Conservation (phyloP, 2,888 invertebrate species). For the Petrophora chlorosata region DNA sequence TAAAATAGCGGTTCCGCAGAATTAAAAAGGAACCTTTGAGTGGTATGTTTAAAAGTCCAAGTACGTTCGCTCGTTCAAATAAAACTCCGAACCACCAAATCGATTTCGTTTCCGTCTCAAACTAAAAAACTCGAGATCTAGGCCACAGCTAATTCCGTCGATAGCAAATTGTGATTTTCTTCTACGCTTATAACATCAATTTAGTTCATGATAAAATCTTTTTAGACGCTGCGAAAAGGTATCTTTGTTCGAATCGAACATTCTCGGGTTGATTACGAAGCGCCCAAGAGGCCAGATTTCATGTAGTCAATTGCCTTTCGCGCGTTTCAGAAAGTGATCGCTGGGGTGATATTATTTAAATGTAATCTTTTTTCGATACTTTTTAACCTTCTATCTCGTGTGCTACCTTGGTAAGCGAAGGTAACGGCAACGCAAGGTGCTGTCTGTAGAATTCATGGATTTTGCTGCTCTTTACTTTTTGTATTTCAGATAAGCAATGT, state of each 20-base stretch:
- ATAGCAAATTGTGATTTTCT: constrained; percentile 78
- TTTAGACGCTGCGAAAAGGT: constrained; percentile 74
- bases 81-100: neutral
- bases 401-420: constrained; percentile 17
- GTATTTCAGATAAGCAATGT: neutral
- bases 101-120: constrained; percentile 3
- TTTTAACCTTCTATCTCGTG: constrained; percentile 58
- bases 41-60: too few relatives aligned
- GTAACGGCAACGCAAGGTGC: constrained; percentile 3
- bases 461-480: neutral
- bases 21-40: neutral
- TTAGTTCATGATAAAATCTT: constrained; percentile 77
- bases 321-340: constrained; percentile 77
- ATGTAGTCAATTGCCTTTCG: constrained; percentile 74
- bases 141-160: constrained; percentile 64
- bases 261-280: constrained; percentile 75
- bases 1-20: too few relatives aligned
- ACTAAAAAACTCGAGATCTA: constrained; percentile 32
- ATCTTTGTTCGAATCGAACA: constrained; percentile 72
- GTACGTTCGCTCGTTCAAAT: neutral
- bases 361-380: constrained; percentile 82
- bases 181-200: constrained; percentile 68
- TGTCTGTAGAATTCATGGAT: neutral
- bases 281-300: constrained; percentile 79
- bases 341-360: constrained; percentile 82